Evolutionary conservation across 1,140 invertebrate species (phyloP), one percentile per base, ranked within the genome.

Genomic region (Macrotrachela quadricornifera): DNA sequence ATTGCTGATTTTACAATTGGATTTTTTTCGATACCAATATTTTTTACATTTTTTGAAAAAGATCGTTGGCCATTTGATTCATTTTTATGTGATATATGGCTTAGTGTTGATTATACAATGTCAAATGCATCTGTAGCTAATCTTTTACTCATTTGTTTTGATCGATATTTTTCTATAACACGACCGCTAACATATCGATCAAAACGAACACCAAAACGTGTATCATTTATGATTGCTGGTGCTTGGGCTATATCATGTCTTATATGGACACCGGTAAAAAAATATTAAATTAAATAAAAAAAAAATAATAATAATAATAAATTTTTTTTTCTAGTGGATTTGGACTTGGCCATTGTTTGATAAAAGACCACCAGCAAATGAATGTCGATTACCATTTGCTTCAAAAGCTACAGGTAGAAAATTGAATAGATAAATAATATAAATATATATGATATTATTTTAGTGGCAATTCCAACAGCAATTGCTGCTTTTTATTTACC

Each of bases 401-500:
- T 30, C 21, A 30, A 30, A 30, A 30, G 21, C 21, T 4, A 30
- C 21, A 30, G 21, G 21, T 30, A 30, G 21, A 30, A 4, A 30
- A 30, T 30, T 30, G 2, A 4, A 8, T 30, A 2, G 21, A 4
- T 30, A 30, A 4, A 4, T 30, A 8, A 30, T 4, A 4, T 30
- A 30, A 30, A 8, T 30, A 4, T 30, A 8, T 30, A 30, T 30
- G 2, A 30, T 30, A 30, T 30, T 4, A 30, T 30, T 30, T 8
- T 30, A 30, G 21, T 30, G 21, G 21, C 53, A 11, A 14, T 54
- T 1, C 36, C 36, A 15, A 92, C 87, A 10, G 85, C 86, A 1
- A 82, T 95, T 53, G 83, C 85, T 12, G 91, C 91, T 30, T 97
- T 96, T 74, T 97, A 95, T 73, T 79, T 94, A 58, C 92, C 92